Base-by-base conservation (phyloP, 2,797 vertebrate species). In the Rachycentron canadum region DNA sequence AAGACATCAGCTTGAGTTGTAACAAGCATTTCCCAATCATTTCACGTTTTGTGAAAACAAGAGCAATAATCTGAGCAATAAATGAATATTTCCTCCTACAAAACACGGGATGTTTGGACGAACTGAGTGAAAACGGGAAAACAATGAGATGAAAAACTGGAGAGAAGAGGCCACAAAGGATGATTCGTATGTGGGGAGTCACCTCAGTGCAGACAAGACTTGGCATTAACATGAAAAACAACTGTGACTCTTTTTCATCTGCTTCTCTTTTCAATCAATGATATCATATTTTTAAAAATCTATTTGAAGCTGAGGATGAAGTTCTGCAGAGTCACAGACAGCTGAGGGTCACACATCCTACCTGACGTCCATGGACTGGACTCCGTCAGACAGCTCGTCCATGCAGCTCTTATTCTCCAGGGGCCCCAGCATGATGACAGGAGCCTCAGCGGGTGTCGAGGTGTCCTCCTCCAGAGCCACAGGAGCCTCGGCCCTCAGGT, bases 281-380 rank as follows among this genome's bases (percentile, higher is more conserved):
- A 49, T 21, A 30, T 11, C 26, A 10, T n/a, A 40, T 26, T 40
- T 28, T 4, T 11, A 69, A 49, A 36, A 13, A 40, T 25, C 23
- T 1, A 26, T 26, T 0, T 7, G 2, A 28, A 45, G 47, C 3
- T 40, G 14, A 34, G 26, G 21, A 25, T 4, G 13, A 53, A 4
- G 56, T n/a, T n/a, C 12, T 53, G 34, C 34, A 23, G 11, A 81
- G 3, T 19, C 23, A 34, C 25, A 49, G 23, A 28, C 5, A 2
- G 11, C 28, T 7, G 41, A 21, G 13, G 4, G 25, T 23, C 25
- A 50, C 32, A 34, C 3, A 28, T 36, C 84, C 88, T 92, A 98
- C 98, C 98, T 99, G 86, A 99, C 97, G 76, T 99, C 98, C 98
- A 99, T 99, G 79, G 98, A 98, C 91, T 99, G 98, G 79, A 98